Conservation (phyloP, 2,888 invertebrate species). For the Xylota sylvarum region DNA sequence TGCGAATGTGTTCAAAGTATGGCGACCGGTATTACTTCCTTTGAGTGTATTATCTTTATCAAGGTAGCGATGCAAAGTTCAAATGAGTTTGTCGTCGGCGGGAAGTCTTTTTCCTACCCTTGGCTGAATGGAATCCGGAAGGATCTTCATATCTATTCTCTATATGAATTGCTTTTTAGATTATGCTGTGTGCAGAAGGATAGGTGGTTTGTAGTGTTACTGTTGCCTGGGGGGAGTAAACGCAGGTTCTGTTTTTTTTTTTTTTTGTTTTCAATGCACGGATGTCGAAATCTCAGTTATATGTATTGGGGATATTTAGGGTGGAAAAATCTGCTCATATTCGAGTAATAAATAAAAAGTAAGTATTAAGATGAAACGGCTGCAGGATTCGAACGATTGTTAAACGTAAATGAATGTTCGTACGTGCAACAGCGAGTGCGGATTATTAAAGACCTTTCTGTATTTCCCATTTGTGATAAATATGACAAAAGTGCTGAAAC, state of each 20-base stretch:
- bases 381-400: not conserved
- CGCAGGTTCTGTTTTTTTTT: not conserved
- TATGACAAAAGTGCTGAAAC: not conserved
- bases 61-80: slow-evolving; percentile 34
- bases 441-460: not conserved
- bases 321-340: slow-evolving; percentile 18
- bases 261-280: not conserved
- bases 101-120: slow-evolving; percentile 27
- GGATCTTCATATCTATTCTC: slow-evolving; percentile 37
- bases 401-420: not conserved
- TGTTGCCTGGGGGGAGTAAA: not conserved
- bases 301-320: slow-evolving; percentile 20
- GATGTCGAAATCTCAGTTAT: slow-evolving; percentile 19
- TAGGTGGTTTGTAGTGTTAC: not conserved
- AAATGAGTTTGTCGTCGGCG: slow-evolving; percentile 52
- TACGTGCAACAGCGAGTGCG: not conserved
- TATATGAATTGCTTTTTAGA: slow-evolving; percentile 41
- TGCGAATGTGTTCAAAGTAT: slow-evolving; percentile 2
- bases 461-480: not conserved
- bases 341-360: slow-evolving; percentile 5
- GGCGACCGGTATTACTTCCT: slow-evolving; percentile 49
- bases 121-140: slow-evolving; percentile 52
- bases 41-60: slow-evolving; percentile 43
- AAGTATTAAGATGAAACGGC: not conserved
- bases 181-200: slow-evolving; percentile 35